These are phyloP conservation scores for Eulithis testata DNA, from an alignment of 2,888 invertebrate species.

Conservation along the genomic window DNA sequence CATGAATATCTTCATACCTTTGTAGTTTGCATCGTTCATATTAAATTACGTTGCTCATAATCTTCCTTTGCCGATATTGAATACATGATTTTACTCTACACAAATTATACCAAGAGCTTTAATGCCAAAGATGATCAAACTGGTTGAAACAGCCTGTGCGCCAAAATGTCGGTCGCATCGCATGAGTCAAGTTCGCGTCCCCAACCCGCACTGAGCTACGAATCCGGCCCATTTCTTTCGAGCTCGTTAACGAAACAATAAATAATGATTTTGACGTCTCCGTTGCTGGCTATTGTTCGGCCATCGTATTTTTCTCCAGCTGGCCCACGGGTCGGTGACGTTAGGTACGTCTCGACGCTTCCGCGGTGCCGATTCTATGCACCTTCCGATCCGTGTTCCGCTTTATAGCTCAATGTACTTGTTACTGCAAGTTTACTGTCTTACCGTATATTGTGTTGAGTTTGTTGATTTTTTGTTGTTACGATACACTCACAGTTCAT, in stretches of 20 bases:
- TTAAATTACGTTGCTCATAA: background rate
- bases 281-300: constrained; percentile 68
- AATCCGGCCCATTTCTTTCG: constrained; percentile 65
- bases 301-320: constrained; percentile 67
- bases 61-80: constrained; percentile 10
- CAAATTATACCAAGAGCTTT: background rate
- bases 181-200: constrained; percentile 55
- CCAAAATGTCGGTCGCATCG: constrained; percentile 52
- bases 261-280: constrained; percentile 77
- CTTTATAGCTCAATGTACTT: constrained; percentile 6
- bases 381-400: constrained; percentile 49
- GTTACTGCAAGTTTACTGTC: background rate
- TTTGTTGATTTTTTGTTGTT: background rate
- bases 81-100: background rate
- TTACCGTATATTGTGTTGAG: background rate
- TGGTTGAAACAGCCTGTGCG: constrained; percentile 48
- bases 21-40: background rate
- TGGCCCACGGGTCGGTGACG: constrained; percentile 53
- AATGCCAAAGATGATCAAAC: constrained; percentile 6
- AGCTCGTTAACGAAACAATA: constrained; percentile 81
- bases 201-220: constrained; percentile 55
- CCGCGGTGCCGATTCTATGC: constrained; percentile 55
- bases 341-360: constrained; percentile 54
- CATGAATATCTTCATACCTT: background rate
- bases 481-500: background rate